A percentile compares a stretch with the other conserved stretches of the same genome.
phyloP scores from a whole-genome alignment of 2,888 invertebrate genomes.

The Phyto melanocephala region DNA sequence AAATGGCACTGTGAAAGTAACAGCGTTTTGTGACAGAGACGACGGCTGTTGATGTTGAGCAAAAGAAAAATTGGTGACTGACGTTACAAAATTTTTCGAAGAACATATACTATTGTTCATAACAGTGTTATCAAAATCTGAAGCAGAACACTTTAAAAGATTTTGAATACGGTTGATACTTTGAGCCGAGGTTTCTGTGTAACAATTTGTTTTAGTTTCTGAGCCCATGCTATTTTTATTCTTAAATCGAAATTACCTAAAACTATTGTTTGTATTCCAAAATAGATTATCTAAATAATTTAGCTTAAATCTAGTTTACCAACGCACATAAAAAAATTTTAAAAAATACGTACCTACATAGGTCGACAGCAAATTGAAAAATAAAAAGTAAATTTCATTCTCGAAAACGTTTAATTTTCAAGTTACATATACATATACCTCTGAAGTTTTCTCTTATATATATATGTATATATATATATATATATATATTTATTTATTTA shows the following conservation, averaged over 20 bases:
- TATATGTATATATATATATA: too few species aligned
- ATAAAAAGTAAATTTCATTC: too few species aligned
- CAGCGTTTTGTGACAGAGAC: conserved; percentile 16
- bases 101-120: conserved; percentile 8
- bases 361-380: too few species aligned
- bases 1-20: conserved; percentile 68
- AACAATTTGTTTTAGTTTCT: conserved; percentile 75
- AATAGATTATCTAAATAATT: too few species aligned
- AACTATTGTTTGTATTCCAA: neutral
- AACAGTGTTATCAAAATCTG: neutral
- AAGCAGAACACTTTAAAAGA: neutral
- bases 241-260: neutral
- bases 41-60: neutral
- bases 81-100: neutral
- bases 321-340: too few species aligned
- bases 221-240: conserved; percentile 74
- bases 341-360: too few species aligned
- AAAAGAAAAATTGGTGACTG: conserved; percentile 1
- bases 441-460: too few species aligned
- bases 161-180: conserved; percentile 53
- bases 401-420: too few species aligned
- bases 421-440: too few species aligned
- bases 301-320: too few species aligned
- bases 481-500: too few species aligned
- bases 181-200: conserved; percentile 73